Evolutionary conservation across 2,888 invertebrate species (phyloP), one percentile per base, ranked within the genome.

Genomic region (Hermaeophaga mercurialis): DNA sequence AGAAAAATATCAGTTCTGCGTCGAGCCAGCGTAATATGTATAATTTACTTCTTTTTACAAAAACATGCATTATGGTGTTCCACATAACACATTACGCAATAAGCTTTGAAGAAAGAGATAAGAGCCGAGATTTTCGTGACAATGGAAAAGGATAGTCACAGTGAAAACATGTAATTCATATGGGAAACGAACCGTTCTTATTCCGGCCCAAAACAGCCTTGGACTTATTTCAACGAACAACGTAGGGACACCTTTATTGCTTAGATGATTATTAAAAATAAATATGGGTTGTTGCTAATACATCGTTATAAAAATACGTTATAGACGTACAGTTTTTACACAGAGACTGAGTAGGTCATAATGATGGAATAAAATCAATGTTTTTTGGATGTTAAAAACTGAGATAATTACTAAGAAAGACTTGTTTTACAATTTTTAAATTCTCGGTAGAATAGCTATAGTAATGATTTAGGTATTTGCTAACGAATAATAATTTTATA

Each of bases 141-240:
- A 59, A 59, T 56, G 54, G 54, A 61, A 59, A 64, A 59, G 54
- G 59, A 55, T 38, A 44, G 28, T 12, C 6, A 36, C 9, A 46
- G 53, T 58, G 58, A 57, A 64, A 64, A 57, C 57, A 61, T 62
- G 64, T 73, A 73, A 74, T 73, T 73, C 72, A 72, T 73, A 74
- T 74, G 75, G 73, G 75, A 75, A 74, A 71, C 68, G 64, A 59
- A 57, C 65, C 68, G 71, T 73, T 72, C 73, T 69, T 71, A 70
- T 73, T 74, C 69, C 69, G 64, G 64, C 65, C 64, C 62, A 70
- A 74, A 71, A 68, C 69, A 67, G 70, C 49, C 54, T 58, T 56
- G 53, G 44, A 38, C 19, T 54, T 33, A 19, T 41, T 58, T 61
- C 45, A 55, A 28, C 39, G 44, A 57, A 60, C 52, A 45, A 57